Evolutionary conservation across 2,797 vertebrate genomes (phyloP).

Genomic region (Balearica regulorum): DNA sequence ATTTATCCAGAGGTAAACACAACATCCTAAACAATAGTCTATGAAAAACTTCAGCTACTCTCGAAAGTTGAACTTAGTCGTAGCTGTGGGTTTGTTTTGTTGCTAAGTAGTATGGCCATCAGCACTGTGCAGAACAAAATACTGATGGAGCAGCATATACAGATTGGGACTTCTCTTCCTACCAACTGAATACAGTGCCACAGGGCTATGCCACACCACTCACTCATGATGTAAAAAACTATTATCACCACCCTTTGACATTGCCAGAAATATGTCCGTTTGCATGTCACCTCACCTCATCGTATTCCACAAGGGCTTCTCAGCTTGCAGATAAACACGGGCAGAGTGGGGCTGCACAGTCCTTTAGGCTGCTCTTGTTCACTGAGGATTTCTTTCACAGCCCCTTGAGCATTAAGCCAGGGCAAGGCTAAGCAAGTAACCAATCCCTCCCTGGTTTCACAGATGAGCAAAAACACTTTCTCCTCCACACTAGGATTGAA

Average conservation of each 20-base stretch:
- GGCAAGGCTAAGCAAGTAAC: background rate
- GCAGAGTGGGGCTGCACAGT: background rate
- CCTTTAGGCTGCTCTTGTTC: background rate
- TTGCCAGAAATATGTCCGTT: background rate
- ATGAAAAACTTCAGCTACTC: background rate
- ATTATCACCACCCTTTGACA: background rate
- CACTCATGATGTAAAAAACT: background rate
- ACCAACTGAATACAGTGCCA: background rate
- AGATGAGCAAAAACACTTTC: background rate
- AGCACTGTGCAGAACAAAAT: background rate
- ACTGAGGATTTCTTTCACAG: background rate
- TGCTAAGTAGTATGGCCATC: slow-evolving; percentile 13
- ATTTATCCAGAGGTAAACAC: background rate
- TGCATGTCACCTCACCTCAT: background rate
- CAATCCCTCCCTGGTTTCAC: background rate
- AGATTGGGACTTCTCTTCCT: background rate
- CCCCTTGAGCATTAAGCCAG: background rate
- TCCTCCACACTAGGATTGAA: background rate
- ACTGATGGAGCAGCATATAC: background rate
- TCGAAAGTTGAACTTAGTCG: slow-evolving; percentile 19
- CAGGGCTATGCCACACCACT: background rate
- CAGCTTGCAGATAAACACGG: background rate
- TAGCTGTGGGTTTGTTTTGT: background rate
- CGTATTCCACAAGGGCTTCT: background rate
- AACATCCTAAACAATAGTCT: background rate